A percentile compares a stretch with the other conserved stretches of the same genome.
These are phyloP conservation scores for Hippopotamus amphibius DNA, from an alignment of 2,113 vertebrate genomes.

Conservation along the genomic window DNA sequence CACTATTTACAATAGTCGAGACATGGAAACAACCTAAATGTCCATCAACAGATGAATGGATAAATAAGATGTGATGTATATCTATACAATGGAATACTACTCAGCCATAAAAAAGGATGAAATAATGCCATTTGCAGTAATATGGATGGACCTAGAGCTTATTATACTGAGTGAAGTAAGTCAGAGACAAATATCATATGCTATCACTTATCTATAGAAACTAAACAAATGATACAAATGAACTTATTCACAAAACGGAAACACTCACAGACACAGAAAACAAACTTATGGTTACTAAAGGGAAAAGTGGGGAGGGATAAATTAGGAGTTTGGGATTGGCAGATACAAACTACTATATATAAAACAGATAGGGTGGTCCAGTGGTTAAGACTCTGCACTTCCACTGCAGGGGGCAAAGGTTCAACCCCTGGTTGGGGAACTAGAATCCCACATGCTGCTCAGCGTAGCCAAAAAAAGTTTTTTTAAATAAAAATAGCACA, in stretches of 20 bases:
- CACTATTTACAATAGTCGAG: neutral
- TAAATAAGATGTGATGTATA: neutral
- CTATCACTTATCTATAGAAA: neutral
- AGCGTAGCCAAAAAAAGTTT: too few relatives aligned
- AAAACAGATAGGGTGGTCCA: neutral
- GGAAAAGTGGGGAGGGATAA: neutral
- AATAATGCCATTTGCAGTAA: neutral
- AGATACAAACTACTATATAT: neutral
- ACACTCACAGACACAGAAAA: neutral
- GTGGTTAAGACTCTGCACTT: too few relatives aligned
- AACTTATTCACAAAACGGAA: neutral
- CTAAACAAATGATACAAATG: neutral
- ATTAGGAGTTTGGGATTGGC: neutral
- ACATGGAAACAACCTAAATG: neutral
- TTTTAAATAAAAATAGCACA: too few relatives aligned
- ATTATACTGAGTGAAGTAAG: neutral
- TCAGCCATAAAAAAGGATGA: neutral
- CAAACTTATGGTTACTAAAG: neutral
- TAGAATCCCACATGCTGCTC: too few relatives aligned
- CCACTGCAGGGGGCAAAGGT: too few relatives aligned
- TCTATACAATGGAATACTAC: fast-evolving
- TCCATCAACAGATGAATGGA: neutral
- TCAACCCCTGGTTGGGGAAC: too few relatives aligned
- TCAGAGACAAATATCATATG: neutral
- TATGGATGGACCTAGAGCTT: neutral